phyloP scores from a whole-genome alignment of 2,888 invertebrate genomes.

The Neocrepidodera transversa region DNA sequence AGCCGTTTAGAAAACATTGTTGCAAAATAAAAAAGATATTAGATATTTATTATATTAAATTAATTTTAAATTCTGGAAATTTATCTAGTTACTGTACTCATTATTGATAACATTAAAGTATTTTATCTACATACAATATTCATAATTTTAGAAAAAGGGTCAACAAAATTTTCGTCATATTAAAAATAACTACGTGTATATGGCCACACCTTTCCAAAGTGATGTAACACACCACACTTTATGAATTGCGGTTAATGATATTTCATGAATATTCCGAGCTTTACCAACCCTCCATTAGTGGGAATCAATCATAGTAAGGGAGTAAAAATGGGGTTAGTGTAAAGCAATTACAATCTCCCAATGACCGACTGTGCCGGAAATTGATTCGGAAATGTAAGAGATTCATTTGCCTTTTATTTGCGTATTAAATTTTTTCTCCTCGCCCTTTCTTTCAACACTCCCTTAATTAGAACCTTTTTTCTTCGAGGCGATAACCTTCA shows the following conservation, averaged over 20 bases:
- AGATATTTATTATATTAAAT: too few relatives aligned
- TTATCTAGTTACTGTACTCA: too few relatives aligned
- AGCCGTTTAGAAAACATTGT: too few relatives aligned
- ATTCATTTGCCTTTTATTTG: constrained; percentile 56
- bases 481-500: constrained; percentile 16
- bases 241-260: constrained; percentile 33
- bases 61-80: too few relatives aligned
- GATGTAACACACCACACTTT: constrained; percentile 17
- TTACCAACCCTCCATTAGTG: constrained; percentile 42
- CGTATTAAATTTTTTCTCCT: constrained; percentile 50
- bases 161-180: too few relatives aligned
- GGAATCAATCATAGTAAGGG: constrained; percentile 47
- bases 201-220: constrained; percentile 2
- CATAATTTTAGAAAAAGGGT: too few relatives aligned
- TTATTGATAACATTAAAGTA: too few relatives aligned
- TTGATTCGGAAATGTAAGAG: constrained; percentile 56
- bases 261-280: constrained; percentile 37
- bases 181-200: neutral
- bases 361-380: constrained; percentile 56
- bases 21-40: too few relatives aligned
- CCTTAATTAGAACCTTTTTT: constrained; percentile 36
- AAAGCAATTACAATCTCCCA: constrained; percentile 45
- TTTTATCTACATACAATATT: too few relatives aligned
- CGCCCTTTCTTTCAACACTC: constrained; percentile 30
- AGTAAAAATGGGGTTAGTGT: constrained; percentile 44